A percentile compares a stretch with the other conserved stretches of the same genome.
phyloP scores from a whole-genome alignment of 1,140 invertebrate species.

The Vanessa atalanta region DNA sequence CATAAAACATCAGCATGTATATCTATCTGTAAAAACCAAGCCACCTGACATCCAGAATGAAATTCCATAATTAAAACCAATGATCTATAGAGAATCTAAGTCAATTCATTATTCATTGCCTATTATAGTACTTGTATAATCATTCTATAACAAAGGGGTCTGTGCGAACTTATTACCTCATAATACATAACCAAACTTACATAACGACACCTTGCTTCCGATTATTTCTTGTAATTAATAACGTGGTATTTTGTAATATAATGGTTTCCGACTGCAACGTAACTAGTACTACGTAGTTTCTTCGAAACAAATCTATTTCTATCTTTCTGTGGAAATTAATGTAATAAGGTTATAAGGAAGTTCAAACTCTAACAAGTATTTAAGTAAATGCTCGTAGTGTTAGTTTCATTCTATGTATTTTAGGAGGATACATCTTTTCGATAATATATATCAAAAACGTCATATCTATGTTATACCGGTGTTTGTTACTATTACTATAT shows the following conservation, averaged over 20 bases:
- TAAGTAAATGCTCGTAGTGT: no score
- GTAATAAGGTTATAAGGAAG: not conserved
- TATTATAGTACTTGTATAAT: slow-evolving; percentile 2
- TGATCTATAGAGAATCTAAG: no score
- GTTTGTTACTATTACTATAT: no score
- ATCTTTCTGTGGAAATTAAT: not conserved
- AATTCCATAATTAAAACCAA: no score
- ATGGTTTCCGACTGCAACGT: slow-evolving; percentile 27
- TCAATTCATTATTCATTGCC: not conserved
- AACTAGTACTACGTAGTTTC: not conserved
- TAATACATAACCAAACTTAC: slow-evolving; percentile 33
- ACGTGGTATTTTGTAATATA: slow-evolving; percentile 8
- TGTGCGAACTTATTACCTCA: slow-evolving; percentile 26
- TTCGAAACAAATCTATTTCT: not conserved
- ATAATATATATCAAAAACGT: no score
- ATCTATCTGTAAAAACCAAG: no score
- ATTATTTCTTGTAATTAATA: slow-evolving; percentile 40
- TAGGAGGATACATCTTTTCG: no score
- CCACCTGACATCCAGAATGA: no score
- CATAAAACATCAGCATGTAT: no score
- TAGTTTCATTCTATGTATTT: no score
- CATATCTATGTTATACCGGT: no score
- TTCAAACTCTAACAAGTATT: no score
- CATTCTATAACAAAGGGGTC: not conserved
- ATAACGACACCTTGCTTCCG: slow-evolving; percentile 36